phyloP scores from a whole-genome alignment of 2,797 vertebrate species.

The Rhadinocentrus ornatus region DNA sequence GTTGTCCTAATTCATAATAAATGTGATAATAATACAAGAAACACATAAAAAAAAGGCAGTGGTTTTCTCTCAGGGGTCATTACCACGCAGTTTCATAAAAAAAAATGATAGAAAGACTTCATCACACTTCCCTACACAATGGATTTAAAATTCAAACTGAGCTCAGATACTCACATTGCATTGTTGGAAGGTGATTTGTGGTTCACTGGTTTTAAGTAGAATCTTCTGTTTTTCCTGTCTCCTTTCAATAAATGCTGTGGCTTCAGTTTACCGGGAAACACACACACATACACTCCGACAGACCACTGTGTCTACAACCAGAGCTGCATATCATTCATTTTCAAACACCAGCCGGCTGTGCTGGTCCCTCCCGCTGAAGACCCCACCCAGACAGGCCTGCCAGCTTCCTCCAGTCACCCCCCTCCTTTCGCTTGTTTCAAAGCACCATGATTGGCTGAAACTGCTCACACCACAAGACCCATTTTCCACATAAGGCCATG shows the following conservation, averaged over 20 bases:
- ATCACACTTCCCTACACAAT: neutral
- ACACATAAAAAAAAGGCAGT: neutral
- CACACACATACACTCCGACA: constrained; percentile 1
- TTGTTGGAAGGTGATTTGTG: constrained; percentile 36
- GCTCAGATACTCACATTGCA: constrained; percentile 79
- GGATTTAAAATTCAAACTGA: neutral
- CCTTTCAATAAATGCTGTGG: neutral
- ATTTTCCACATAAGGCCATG: constrained; percentile 73
- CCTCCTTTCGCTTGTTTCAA: neutral
- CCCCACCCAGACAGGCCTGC: constrained; percentile 57
- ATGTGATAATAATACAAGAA: neutral
- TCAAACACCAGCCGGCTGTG: constrained; percentile 72
- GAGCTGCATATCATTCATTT: constrained; percentile 77
- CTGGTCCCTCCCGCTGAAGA: constrained; percentile 61
- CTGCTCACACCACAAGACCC: constrained; percentile 82
- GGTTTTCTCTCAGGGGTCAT: neutral
- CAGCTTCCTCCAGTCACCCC: constrained; percentile 33
- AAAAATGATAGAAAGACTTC: neutral
- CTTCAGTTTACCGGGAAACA: constrained; percentile 25
- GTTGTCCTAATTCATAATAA: neutral
- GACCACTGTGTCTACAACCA: constrained; percentile 50
- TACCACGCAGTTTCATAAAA: neutral
- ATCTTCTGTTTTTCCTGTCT: neutral
- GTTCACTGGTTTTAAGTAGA: neutral
- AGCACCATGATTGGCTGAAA: constrained; percentile 73